Evolutionary conservation across 1,140 invertebrate species (phyloP).

Genomic region (Lepeophtheirus salmonis): DNA sequence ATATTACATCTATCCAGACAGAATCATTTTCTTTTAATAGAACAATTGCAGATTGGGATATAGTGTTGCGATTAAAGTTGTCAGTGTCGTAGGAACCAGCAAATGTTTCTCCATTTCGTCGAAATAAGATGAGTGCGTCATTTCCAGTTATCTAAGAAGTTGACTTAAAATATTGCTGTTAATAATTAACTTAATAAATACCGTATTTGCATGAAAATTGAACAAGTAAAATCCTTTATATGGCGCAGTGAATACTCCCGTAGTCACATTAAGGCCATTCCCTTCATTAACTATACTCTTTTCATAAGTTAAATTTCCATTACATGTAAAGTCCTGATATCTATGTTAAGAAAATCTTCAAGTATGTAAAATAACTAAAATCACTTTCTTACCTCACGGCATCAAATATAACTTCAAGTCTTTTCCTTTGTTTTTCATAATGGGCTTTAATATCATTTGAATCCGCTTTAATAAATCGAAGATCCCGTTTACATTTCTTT

Average conservation of each 20-base stretch:
- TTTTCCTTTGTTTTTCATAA: no score
- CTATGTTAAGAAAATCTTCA: background rate
- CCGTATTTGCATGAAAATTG: slow-evolving; percentile 4
- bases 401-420: no score
- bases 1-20: slow-evolving; percentile 4
- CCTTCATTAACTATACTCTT: background rate
- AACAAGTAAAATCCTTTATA: background rate
- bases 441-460: no score
- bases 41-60: background rate
- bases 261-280: background rate
- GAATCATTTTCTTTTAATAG: background rate
- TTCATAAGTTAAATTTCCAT: slow-evolving; percentile 1
- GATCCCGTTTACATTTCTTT: no score
- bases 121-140: background rate
- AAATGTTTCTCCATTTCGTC: background rate
- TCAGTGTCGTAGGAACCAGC: slow-evolving; percentile 4
- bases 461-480: no score
- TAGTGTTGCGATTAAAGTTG: slow-evolving; percentile 4
- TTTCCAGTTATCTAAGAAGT: slow-evolving; percentile 11
- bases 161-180: background rate
- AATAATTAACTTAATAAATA: background rate
- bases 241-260: background rate
- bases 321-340: background rate
- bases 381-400: no score
- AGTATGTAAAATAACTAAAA: no score